Evolutionary conservation across 2,888 invertebrate species (phyloP), one percentile per base, ranked within the genome.

Genomic region (Eristalis arbustorum): DNA sequence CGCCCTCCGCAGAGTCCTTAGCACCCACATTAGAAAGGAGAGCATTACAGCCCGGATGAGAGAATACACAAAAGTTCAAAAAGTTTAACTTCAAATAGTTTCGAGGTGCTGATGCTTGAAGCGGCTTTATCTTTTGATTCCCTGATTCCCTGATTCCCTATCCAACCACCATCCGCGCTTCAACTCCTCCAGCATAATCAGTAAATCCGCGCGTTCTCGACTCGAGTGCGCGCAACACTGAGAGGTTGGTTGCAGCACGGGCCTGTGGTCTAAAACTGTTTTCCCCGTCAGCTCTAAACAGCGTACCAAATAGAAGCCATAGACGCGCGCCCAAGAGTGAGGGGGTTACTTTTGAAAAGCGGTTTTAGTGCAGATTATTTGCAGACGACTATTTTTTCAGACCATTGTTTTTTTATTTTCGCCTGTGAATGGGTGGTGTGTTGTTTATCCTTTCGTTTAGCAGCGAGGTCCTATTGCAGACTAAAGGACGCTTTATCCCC

Each of bases 351-450:
- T 68, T 76, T 71, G 49, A 42, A 82, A 87, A 83, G 73, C 73
- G 78, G 75, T 87, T 87, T 83, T 83, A 87, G 87, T 79, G 83
- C 83, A 79, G 87, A 87, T 87, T 87, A 87, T 87, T 83, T 83
- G 68, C 83, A 83, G 87, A 83, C 83, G 59, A 64, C 74, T 72
- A 66, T 77, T 78, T 78, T 77, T 75, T 18, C 18, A 14, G 18
- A 14, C 8, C 8, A 42, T 5, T 42, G 2, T 18, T 18, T 42
- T 13, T 4, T 14, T n/a, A n/a, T n/a, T n/a, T n/a, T n/a, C n/a
- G n/a, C 3, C 42, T n/a, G 3, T n/a, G 4, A 14, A 6, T 42
- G 42, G 0, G 5, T n/a, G n/a, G 8, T 25, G 10, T 64, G n/a
- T 37, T 72, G 61, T 79, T 59, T 79, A 73, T 79, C 79, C 80